Base-by-base conservation (phyloP, 1,140 invertebrate genomes). In the Araneus ventricosus region DNA sequence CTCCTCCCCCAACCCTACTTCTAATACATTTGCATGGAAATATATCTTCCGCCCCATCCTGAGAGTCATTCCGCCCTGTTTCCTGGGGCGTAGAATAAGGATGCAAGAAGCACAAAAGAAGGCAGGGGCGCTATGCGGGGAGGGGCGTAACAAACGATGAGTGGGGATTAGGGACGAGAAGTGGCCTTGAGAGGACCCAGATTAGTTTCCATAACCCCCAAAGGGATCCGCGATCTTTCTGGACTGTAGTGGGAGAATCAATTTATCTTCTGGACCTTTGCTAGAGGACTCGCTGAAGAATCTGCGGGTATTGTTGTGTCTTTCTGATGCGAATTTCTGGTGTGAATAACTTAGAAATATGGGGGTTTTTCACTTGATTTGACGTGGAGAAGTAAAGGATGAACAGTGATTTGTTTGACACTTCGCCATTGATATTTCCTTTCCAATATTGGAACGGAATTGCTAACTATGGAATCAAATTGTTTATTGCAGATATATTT, bases 131-230 rank as follows among this genome's bases (percentile, higher is more conserved):
- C 20, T n/a, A 37, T 24, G 24, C n/a, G 84, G 20, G 45, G 84
- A 22, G n/a, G 84, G 34, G 17, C 22, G 84, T 86, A 86, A 86
- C 84, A 86, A 86, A 86, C 84, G 86, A 67, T 88, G 86, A 88
- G 59, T 70, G 63, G 85, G 86, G 86, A 70, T 67, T 88, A 67
- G 63, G 86, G 86, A 45, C 22, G 34, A 27, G 59, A 59, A 70
- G 59, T 37, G 37, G 61, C n/a, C 86, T 59, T 88, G 27, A 34
- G 86, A 88, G 59, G 86, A 39, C 86, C 30, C 61, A 88, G 86
- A 88, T 88, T 88, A 88, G 86, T 88, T 70, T 59, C 86, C 45
- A 88, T 70, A 67, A 88, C 86, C 86, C 59, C 86, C 86, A 70
- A 59, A 45, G 61, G 86, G 61, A 88, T 86, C 57, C 84, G 30